Evolutionary conservation across 1,140 invertebrate species (phyloP).

Genomic region (Pteromalus puparum): DNA sequence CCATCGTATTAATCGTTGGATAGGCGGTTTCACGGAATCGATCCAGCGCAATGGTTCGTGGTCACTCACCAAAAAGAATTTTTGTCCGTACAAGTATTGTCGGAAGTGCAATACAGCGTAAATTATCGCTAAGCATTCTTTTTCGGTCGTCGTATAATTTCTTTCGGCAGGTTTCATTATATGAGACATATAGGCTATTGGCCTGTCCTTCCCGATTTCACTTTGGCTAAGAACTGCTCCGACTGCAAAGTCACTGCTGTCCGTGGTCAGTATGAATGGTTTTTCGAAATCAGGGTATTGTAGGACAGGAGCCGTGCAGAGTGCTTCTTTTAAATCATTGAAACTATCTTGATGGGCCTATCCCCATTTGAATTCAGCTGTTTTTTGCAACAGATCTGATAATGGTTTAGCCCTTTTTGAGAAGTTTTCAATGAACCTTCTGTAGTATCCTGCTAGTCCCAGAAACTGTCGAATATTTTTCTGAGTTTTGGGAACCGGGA

Average conservation of each 20-base stretch:
- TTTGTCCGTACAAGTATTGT: not conserved
- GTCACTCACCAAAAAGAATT: not conserved
- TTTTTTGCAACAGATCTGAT: too few relatives aligned
- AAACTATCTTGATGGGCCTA: too few relatives aligned
- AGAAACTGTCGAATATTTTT: too few relatives aligned
- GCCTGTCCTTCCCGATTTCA: not conserved
- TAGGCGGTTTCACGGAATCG: not conserved
- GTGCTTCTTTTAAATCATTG: too few relatives aligned
- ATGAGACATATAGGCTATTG: not conserved
- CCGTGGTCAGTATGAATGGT: constrained; percentile 65
- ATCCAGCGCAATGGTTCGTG: not conserved
- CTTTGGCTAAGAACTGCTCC: constrained; percentile 67
- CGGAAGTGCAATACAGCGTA: not conserved
- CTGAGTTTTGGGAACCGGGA: too few relatives aligned
- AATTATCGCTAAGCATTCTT: constrained; percentile 5
- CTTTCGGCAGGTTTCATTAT: not conserved
- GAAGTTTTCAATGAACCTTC: too few relatives aligned
- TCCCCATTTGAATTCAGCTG: too few relatives aligned
- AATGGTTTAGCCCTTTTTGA: too few relatives aligned
- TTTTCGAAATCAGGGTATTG: too few relatives aligned
- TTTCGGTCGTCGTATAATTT: constrained; percentile 18
- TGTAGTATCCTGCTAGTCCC: too few relatives aligned
- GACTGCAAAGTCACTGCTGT: constrained; percentile 67
- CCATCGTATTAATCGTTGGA: constrained; percentile 18
- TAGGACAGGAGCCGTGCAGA: too few relatives aligned